Conservation (phyloP, 2,113 vertebrate genomes). For the Pangasianodon gigas region DNA sequence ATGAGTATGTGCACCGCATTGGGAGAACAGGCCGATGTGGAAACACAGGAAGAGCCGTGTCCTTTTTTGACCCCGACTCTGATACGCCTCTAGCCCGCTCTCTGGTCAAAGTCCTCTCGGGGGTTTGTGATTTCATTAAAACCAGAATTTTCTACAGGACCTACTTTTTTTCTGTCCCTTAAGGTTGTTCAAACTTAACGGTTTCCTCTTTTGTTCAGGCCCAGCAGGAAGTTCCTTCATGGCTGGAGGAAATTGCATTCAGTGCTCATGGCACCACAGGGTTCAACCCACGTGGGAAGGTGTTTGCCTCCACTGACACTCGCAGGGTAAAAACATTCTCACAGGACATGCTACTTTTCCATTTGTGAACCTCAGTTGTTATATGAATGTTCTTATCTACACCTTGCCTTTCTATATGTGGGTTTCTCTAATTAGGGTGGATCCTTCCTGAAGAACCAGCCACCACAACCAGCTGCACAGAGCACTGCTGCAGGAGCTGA, state of each 20-base stretch:
- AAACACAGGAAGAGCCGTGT: conserved; percentile 84
- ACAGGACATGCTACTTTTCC: background rate
- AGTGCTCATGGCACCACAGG: conserved; percentile 57
- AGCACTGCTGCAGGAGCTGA: conserved; percentile 46
- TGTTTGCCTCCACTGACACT: conserved; percentile 72
- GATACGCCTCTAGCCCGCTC: conserved; percentile 78
- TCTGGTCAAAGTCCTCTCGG: conserved; percentile 83
- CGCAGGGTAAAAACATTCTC: conserved; percentile 72
- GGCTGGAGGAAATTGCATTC: conserved; percentile 85
- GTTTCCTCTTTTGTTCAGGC: conserved; percentile 72
- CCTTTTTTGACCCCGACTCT: conserved; percentile 80
- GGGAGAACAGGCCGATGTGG: conserved; percentile 94
- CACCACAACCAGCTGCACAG: background rate
- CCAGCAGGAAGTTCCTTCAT: conserved; percentile 88
- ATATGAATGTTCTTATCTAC: background rate
- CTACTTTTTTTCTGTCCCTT: background rate
- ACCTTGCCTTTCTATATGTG: background rate
- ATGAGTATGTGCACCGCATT: conserved; percentile 94
- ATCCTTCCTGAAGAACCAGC: conserved; percentile 24
- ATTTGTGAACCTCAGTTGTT: background rate
- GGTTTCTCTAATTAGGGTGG: conserved; percentile 23
- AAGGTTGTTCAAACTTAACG: background rate
- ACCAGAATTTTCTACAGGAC: background rate
- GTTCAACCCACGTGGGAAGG: conserved; percentile 57
- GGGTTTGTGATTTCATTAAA: conserved; percentile 74